These are phyloP conservation scores for Luehdorfia chinensis DNA, from an alignment of 1,140 invertebrate genomes.

Conservation along the genomic window DNA sequence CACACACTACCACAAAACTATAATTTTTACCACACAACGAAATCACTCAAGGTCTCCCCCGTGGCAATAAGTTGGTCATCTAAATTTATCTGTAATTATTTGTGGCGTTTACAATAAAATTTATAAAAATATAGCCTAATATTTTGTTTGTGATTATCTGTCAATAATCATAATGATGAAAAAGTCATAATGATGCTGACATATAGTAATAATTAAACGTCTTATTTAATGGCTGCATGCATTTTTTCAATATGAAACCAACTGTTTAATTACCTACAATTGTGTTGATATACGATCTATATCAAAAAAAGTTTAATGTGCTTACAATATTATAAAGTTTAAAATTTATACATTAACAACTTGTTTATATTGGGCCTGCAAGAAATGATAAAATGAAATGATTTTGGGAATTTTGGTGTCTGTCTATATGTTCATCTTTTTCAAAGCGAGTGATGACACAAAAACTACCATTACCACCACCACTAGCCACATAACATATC, in stretches of 20 bases:
- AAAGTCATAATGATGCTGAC: neutral
- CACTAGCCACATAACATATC: too few relatives aligned
- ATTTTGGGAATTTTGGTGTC: too few relatives aligned
- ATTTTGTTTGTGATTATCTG: conserved; percentile 10
- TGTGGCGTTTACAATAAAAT: conserved; percentile 4
- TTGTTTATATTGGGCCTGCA: too few relatives aligned
- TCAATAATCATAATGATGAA: conserved; percentile 2
- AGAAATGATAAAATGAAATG: too few relatives aligned
- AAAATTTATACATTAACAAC: too few relatives aligned
- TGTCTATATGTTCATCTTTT: too few relatives aligned
- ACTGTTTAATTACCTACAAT: neutral
- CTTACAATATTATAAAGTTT: too few relatives aligned
- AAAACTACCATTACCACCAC: too few relatives aligned
- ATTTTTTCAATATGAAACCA: neutral
- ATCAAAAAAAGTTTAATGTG: too few relatives aligned
- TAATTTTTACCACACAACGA: conserved; percentile 1
- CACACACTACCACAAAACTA: conserved; percentile 22
- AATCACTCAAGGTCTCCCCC: neutral
- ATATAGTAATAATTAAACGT: neutral
- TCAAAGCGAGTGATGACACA: too few relatives aligned
- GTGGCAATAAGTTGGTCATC: conserved; percentile 1
- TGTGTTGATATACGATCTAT: too few relatives aligned
- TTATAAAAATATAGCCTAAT: conserved; percentile 2
- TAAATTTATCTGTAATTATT: neutral
- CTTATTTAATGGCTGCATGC: conserved; percentile 9